Evolutionary conservation across 2,797 vertebrate species (phyloP).

Genomic region (Typhlichthys subterraneus): DNA sequence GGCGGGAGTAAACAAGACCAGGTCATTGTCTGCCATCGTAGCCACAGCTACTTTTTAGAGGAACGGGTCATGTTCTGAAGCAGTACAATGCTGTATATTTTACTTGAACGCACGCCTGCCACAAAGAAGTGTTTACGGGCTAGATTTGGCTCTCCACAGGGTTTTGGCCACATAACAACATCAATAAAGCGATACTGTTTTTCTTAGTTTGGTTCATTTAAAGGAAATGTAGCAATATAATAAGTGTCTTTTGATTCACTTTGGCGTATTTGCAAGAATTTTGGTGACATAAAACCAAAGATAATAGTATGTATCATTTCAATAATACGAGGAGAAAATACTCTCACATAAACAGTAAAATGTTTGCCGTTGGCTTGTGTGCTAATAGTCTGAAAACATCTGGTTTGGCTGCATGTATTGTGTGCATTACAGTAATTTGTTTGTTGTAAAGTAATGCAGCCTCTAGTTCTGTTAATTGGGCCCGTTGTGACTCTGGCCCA

Average conservation of each 20-base stretch:
- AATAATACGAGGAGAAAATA: conserved; percentile 13
- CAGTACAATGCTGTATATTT: conserved; percentile 25
- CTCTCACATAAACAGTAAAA: neutral
- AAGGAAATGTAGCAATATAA: conserved; percentile 54
- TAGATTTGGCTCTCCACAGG: conserved; percentile 31
- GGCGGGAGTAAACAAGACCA: conserved; percentile 42
- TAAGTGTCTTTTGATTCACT: conserved; percentile 57
- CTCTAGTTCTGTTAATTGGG: no score
- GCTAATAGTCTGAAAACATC: neutral
- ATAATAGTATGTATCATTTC: conserved; percentile 39
- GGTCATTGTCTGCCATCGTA: conserved; percentile 50
- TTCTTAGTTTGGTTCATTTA: conserved; percentile 40
- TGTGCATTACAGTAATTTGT: neutral
- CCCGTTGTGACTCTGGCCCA: no score
- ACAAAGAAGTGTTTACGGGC: conserved; percentile 30
- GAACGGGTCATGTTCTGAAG: conserved; percentile 34
- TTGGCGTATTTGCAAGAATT: conserved; percentile 42
- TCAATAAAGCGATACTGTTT: conserved; percentile 25
- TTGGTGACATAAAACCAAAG: conserved; percentile 30
- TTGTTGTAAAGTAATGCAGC: conserved; percentile 3
- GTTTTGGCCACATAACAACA: conserved; percentile 31
- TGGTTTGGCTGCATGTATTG: neutral
- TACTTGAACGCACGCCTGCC: conserved; percentile 33
- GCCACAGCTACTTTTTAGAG: conserved; percentile 22
- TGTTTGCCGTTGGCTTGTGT: neutral